Conservation (phyloP, 2,888 invertebrate genomes). For the Fragum fragum region DNA sequence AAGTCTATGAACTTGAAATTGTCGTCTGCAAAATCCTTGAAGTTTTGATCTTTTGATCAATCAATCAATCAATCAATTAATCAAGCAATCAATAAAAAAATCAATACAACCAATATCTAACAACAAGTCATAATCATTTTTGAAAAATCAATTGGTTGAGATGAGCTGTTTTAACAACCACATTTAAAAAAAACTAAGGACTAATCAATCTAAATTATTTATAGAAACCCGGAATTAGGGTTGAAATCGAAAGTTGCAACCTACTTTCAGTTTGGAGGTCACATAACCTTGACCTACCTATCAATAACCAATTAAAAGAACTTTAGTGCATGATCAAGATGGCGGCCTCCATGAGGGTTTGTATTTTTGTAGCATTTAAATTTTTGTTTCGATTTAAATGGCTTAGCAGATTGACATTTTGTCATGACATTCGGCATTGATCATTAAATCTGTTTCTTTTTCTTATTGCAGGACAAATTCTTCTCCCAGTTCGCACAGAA, state of each 20-base stretch:
- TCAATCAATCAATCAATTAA: no score
- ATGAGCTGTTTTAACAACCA: no score
- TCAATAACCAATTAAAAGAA: conserved; percentile 48
- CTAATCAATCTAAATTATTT: no score
- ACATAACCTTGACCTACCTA: conserved; percentile 41
- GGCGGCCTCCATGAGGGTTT: conserved; percentile 68
- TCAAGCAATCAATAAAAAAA: no score
- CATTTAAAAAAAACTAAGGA: no score
- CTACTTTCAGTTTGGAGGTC: conserved; percentile 38
- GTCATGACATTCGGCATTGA: neutral
- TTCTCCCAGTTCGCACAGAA: conserved; percentile 74
- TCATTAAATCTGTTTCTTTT: neutral
- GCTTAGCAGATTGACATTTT: neutral
- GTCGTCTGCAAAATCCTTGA: no score
- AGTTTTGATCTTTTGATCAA: no score
- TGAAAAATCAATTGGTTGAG: no score
- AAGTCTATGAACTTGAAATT: no score
- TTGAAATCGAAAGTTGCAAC: neutral
- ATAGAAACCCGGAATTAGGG: no score
- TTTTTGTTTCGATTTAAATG: neutral
- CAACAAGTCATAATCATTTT: no score
- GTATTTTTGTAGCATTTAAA: neutral
- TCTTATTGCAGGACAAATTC: conserved; percentile 72
- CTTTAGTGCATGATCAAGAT: conserved; percentile 62
- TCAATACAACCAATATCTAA: no score